These are phyloP conservation scores for Cebidichthys violaceus DNA, from an alignment of 2,113 vertebrate species.

Conservation along the genomic window DNA sequence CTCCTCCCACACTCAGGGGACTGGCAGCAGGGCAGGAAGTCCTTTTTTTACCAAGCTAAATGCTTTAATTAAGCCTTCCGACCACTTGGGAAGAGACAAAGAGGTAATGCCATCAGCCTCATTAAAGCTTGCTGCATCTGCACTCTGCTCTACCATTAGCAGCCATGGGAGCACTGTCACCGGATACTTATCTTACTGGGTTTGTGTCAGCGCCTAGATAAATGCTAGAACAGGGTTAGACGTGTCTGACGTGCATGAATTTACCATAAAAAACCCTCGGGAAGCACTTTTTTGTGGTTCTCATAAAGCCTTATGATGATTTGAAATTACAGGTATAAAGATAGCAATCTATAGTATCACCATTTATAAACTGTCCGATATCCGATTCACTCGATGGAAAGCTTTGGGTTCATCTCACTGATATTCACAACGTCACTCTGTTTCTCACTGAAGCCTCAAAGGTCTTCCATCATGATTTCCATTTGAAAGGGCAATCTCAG, in stretches of 20 bases:
- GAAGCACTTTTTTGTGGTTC: neutral
- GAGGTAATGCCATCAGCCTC: conserved; percentile 66
- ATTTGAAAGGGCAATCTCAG: conserved; percentile 51
- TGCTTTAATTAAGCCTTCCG: conserved; percentile 75
- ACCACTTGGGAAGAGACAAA: conserved; percentile 73
- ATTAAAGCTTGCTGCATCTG: conserved; percentile 68
- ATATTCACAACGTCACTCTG: neutral
- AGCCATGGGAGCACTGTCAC: conserved; percentile 26
- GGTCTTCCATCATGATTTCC: conserved; percentile 47
- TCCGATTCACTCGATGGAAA: neutral
- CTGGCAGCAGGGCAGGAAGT: conserved; percentile 69
- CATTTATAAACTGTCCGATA: neutral
- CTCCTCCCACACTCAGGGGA: conserved; percentile 50
- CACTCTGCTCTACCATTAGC: conserved; percentile 55
- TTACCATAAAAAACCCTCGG: neutral
- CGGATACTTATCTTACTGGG: conserved; percentile 33
- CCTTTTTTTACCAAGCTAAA: conserved; percentile 69
- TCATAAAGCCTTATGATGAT: neutral
- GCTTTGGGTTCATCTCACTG: conserved; percentile 12
- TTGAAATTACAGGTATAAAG: neutral
- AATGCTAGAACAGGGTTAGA: conserved; percentile 5
- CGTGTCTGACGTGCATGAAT: neutral
- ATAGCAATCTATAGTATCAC: neutral
- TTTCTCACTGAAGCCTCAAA: conserved; percentile 15
- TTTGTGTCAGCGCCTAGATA: conserved; percentile 7